These are phyloP conservation scores for Magallana ariakensis DNA, from an alignment of 1,140 invertebrate species.

Conservation along the genomic window DNA sequence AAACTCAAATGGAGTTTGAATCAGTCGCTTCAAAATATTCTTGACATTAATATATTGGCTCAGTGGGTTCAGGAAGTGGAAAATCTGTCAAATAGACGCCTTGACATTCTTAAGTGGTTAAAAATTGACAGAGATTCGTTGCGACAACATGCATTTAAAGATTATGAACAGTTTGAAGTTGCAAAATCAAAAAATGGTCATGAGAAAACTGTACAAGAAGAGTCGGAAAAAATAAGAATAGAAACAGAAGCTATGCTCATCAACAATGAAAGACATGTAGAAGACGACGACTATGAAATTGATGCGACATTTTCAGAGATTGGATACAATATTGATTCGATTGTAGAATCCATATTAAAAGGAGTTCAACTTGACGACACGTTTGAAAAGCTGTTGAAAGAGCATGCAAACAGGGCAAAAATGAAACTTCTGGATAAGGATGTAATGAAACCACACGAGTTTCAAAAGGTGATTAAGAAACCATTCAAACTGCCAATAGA, in stretches of 20 bases:
- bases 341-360: not conserved
- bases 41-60: constrained; percentile 85
- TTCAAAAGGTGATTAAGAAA: constrained; percentile 43
- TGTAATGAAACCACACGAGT: not conserved
- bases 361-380: constrained; percentile 35
- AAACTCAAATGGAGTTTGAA: constrained; percentile 13
- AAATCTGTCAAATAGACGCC: constrained; percentile 61
- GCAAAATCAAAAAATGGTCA: not conserved
- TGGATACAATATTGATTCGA: not conserved
- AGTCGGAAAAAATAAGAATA: not conserved
- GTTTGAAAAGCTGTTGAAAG: not conserved
- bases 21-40: constrained; percentile 71
- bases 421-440: not conserved
- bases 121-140: not conserved
- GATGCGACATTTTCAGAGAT: constrained; percentile 23
- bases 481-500: constrained; percentile 66
- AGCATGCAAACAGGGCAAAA: not conserved
- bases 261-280: constrained; percentile 46
- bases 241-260: constrained; percentile 48
- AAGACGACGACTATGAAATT: constrained; percentile 43
- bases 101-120: not conserved
- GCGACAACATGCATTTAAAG: not conserved
- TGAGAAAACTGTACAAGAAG: not conserved
- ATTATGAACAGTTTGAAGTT: not conserved
- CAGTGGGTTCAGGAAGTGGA: constrained; percentile 87